Conservation (phyloP, 2,888 invertebrate genomes). For the Calameuta pallipes region DNA sequence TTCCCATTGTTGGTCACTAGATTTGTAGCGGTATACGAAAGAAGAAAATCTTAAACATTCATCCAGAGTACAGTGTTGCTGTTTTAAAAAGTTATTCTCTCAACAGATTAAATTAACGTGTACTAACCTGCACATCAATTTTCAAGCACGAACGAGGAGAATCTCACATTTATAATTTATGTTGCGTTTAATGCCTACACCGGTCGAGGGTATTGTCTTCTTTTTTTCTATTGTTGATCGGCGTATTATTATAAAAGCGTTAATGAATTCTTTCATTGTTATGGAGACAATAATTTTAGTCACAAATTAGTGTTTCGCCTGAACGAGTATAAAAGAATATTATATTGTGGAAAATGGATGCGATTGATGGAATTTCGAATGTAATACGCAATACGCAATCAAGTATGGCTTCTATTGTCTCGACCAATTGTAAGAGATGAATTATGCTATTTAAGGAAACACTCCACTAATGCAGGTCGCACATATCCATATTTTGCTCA, state of each 20-base stretch:
- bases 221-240: background rate
- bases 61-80: background rate
- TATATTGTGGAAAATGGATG: background rate
- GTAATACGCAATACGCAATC: slow-evolving; percentile 1
- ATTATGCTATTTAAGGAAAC: slow-evolving; percentile 5
- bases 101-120: background rate
- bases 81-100: background rate
- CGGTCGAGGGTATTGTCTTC: background rate
- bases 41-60: background rate
- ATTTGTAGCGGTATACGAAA: background rate
- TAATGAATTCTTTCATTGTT: slow-evolving; percentile 35
- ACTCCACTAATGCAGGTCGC: slow-evolving; percentile 23
- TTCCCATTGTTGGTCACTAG: background rate
- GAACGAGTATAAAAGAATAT: background rate
- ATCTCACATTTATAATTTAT: background rate
- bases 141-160: background rate
- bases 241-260: background rate
- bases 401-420: slow-evolving; percentile 5
- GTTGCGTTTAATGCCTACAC: background rate
- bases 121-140: no score
- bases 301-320: slow-evolving; percentile 17
- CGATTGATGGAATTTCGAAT: background rate
- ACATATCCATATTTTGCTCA: slow-evolving; percentile 48
- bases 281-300: slow-evolving; percentile 44
- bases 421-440: slow-evolving; percentile 1